A percentile compares a stretch with the other conserved stretches of the same genome.
Evolutionary conservation across 2,113 vertebrate species (phyloP).

Genomic region (Nanorana parkeri): DNA sequence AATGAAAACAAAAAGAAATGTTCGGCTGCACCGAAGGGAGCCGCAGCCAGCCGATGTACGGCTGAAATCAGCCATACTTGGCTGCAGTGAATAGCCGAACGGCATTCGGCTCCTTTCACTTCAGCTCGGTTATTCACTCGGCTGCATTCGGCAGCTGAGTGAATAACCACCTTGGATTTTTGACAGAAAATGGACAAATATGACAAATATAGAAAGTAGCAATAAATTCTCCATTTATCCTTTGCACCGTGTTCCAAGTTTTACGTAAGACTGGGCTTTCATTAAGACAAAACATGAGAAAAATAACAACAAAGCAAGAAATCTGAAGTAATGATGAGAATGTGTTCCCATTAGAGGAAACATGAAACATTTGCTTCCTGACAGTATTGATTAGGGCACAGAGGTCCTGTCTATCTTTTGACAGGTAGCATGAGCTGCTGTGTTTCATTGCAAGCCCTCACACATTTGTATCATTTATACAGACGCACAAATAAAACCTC

Average conservation of each 20-base stretch:
- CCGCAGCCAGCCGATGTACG: too few species aligned
- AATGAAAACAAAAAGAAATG: too few species aligned
- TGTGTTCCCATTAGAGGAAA: conserved; percentile 51
- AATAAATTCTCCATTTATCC: conserved; percentile 37
- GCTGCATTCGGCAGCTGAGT: too few species aligned
- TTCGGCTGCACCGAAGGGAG: too few species aligned
- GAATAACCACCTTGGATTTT: too few species aligned
- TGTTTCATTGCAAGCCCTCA: conserved; percentile 33
- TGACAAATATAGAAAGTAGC: conserved; percentile 23
- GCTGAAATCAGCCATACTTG: too few species aligned
- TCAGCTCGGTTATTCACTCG: too few species aligned
- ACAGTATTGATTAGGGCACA: conserved; percentile 54
- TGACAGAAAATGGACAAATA: not conserved
- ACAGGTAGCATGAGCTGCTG: conserved; percentile 31
- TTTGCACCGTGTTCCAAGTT: conserved; percentile 57
- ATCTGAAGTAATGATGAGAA: conserved; percentile 48
- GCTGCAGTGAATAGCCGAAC: too few species aligned
- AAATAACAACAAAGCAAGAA: conserved; percentile 19
- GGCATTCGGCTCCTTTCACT: too few species aligned
- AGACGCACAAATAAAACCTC: conserved; percentile 24
- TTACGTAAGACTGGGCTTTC: conserved; percentile 50
- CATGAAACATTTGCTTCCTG: conserved; percentile 51
- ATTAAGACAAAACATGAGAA: conserved; percentile 31
- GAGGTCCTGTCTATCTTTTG: conserved; percentile 41
- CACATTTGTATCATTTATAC: conserved; percentile 53